These are phyloP conservation scores for Myiagra hebetior DNA, from an alignment of 2,113 vertebrate species.

Conservation along the genomic window DNA sequence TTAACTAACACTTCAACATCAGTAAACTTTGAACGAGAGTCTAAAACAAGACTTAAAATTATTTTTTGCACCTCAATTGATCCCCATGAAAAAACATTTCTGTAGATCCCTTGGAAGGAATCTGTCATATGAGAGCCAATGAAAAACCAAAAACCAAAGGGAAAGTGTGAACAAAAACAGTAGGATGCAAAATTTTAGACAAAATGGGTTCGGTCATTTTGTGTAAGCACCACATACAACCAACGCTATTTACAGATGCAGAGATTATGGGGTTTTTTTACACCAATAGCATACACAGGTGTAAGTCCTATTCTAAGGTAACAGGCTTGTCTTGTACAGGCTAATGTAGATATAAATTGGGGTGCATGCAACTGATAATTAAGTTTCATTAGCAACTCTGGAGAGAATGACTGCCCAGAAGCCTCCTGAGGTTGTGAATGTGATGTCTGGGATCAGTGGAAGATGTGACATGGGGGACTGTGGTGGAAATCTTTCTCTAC, in stretches of 20 bases:
- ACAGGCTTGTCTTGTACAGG: not conserved
- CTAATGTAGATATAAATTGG: not conserved
- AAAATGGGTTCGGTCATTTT: not conserved
- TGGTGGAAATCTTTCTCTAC: not conserved
- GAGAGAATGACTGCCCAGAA: not conserved
- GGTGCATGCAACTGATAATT: accelerated
- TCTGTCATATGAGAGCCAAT: not conserved
- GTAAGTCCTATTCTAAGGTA: not conserved
- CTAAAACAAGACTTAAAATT: not conserved
- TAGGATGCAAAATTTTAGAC: not conserved
- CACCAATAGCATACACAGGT: not conserved
- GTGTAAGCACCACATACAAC: not conserved
- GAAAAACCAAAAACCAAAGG: not conserved
- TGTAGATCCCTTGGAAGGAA: not conserved
- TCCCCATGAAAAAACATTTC: not conserved
- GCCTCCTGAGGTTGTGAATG: not conserved
- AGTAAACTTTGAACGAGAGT: not conserved
- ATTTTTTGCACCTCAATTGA: not conserved
- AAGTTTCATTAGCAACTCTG: not conserved
- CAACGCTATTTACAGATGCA: not conserved
- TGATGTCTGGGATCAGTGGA: not conserved
- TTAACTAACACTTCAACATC: not conserved
- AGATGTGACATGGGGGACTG: not conserved
- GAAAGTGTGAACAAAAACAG: not conserved
- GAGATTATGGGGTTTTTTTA: not conserved